Evolutionary conservation across 37 sponge, comb jelly and placozoan species (phyloP), one percentile per base, ranked within the genome.

Genomic region (Aplysina aerophoba): DNA sequence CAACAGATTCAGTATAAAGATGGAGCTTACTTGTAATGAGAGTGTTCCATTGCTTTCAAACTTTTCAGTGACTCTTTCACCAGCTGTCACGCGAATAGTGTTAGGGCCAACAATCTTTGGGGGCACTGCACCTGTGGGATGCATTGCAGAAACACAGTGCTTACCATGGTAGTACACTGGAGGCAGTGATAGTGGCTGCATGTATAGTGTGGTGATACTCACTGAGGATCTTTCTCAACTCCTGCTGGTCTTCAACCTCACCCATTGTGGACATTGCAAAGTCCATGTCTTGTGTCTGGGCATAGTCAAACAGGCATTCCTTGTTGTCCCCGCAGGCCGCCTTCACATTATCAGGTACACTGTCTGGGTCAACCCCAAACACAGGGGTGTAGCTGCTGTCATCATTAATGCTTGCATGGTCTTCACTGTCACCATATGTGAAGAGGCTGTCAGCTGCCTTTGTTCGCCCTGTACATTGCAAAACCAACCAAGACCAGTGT

Each of bases 341-440:
- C 71, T 30, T 69, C 35, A 69, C 71, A 30, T 27, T 30, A 4
- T 69, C 71, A 69, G 71, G 71, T 1, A 69, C 34, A 69, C 71
- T 69, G 34, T 69, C 71, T 17, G 34, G 71, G 6, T 69, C 71
- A 30, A 69, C 71, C 30, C 71, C 71, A 69, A 69, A 69, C 31
- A 34, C 35, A 31, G 71, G 71, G 30, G 71, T 69, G 71, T 34
- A 69, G 2, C 34, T 30, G 34, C 35, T 69, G 34, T 69, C 71
- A 69, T 69, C 6, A 30, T 69, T 69, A 27, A 69, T 16, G 30
- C 1, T 27, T 16, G 71, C 34, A 35, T 69, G 34, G 2, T 15
- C 30, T 34, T 69, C 71, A 69, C 33, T 69, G 1, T 35, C 33
- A 12, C 11, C 34, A 35, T 69, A 69, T 3, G 6, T 30, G 34